Percentiles rank a stretch among this genome's conserved stretches.
phyloP scores from a whole-genome alignment of 2,797 vertebrate genomes.

The Peromyscus aztecus region DNA sequence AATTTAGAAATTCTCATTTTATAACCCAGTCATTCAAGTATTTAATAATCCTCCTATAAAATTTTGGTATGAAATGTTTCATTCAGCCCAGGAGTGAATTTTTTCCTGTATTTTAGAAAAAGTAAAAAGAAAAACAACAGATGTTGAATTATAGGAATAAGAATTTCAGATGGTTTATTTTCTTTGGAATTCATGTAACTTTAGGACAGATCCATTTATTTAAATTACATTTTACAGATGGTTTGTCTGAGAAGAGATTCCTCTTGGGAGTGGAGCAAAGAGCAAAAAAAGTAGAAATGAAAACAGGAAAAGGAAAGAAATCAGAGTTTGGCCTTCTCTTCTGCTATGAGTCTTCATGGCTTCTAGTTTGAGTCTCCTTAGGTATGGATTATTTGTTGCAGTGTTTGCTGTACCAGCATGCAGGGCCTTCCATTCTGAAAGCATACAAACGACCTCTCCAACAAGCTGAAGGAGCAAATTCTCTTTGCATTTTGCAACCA shows the following conservation, averaged over 20 bases:
- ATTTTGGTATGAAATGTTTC: slow-evolving; percentile 66
- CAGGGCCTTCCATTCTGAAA: background rate
- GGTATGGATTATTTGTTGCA: slow-evolving; percentile 22
- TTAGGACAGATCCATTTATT: slow-evolving; percentile 75
- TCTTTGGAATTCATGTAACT: slow-evolving; percentile 75
- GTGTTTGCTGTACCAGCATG: background rate
- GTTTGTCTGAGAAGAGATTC: slow-evolving; percentile 63
- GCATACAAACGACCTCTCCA: background rate
- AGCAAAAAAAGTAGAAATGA: background rate
- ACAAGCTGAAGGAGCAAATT: background rate
- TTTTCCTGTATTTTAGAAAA: slow-evolving; percentile 75
- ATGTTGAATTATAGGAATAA: slow-evolving; percentile 79
- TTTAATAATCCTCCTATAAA: slow-evolving; percentile 57
- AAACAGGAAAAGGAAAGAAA: background rate
- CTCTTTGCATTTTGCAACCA: background rate
- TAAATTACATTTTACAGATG: slow-evolving; percentile 80
- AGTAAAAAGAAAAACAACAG: slow-evolving; percentile 79
- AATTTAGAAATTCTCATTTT: slow-evolving; percentile 75
- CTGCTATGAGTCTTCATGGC: slow-evolving; percentile 1
- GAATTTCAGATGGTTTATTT: slow-evolving; percentile 76
- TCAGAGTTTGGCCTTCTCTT: background rate
- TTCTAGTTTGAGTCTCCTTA: background rate
- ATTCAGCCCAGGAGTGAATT: slow-evolving; percentile 61
- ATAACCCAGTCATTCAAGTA: slow-evolving; percentile 59
- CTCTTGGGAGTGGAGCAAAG: slow-evolving; percentile 33